These are phyloP conservation scores for Leucoraja ocellata DNA, from an alignment of 2,797 vertebrate genomes.

Conservation along the genomic window DNA sequence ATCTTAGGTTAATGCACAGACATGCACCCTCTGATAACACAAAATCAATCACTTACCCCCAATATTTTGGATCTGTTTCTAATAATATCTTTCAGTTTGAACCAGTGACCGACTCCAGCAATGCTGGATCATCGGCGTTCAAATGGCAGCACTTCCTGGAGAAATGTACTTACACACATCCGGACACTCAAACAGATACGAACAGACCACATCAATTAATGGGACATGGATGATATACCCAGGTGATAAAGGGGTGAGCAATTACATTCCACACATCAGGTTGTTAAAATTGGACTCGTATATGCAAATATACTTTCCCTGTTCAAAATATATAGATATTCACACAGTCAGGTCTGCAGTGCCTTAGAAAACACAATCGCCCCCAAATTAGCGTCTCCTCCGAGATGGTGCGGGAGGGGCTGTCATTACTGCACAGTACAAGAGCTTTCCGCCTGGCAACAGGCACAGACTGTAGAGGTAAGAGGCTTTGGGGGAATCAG, in stretches of 20 bases:
- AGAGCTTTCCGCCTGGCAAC: conserved; percentile 69
- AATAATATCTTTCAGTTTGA: neutral
- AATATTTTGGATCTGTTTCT: neutral
- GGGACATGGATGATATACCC: neutral
- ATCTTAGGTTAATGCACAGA: neutral
- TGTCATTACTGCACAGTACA: conserved; percentile 73
- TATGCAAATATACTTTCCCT: neutral
- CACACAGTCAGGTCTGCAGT: neutral
- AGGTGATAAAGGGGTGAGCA: neutral
- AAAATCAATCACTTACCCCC: neutral
- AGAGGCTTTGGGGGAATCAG: conserved; percentile 88
- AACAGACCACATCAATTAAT: neutral
- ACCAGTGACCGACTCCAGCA: no score
- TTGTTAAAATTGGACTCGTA: conserved; percentile 3
- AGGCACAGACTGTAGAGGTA: conserved; percentile 64
- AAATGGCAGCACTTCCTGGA: neutral
- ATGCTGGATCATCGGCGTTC: neutral
- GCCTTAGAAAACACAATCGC: neutral
- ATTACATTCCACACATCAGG: neutral
- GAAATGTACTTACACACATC: neutral
- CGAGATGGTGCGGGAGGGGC: neutral
- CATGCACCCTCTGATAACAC: no score
- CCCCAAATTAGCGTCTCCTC: neutral
- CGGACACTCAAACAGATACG: neutral
- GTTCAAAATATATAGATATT: neutral